Conservation (phyloP, 2,888 invertebrate species). For the Tinea trinotella region DNA sequence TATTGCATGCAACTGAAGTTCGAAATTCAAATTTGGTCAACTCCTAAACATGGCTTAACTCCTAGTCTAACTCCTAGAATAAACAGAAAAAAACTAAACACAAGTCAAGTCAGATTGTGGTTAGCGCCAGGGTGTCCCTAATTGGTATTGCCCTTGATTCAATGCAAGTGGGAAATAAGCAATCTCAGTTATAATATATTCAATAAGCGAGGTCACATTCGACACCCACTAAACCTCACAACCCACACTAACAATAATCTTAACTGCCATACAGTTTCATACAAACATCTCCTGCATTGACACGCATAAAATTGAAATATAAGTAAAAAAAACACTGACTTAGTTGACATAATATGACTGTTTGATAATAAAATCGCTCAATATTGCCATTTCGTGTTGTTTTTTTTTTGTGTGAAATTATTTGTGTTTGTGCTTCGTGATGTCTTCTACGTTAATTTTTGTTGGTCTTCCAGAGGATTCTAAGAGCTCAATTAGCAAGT, state of each 20-base stretch:
- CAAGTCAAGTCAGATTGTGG: not conserved
- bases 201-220: not conserved
- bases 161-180: slow-evolving; percentile 12
- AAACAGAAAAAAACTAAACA: too few species aligned
- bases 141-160: slow-evolving; percentile 9
- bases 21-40: too few species aligned
- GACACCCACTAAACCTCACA: slow-evolving; percentile 5
- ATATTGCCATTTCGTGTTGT: not conserved
- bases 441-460: slow-evolving; percentile 76
- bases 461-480: slow-evolving; percentile 71
- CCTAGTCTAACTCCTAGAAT: too few species aligned
- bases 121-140: slow-evolving; percentile 13
- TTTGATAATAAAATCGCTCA: not conserved
- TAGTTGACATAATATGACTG: not conserved
- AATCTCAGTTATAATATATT: slow-evolving; percentile 1
- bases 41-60: too few species aligned
- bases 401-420: slow-evolving; percentile 25
- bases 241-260: slow-evolving; percentile 5
- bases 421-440: slow-evolving; percentile 40
- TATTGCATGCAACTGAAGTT: too few species aligned
- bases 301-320: not conserved
- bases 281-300: slow-evolving; percentile 10
- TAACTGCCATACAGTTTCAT: slow-evolving; percentile 10
- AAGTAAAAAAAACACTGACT: not conserved
- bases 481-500: slow-evolving; percentile 75